Conservation (phyloP, 2,888 invertebrate genomes). For the Gryllus longicercus region DNA sequence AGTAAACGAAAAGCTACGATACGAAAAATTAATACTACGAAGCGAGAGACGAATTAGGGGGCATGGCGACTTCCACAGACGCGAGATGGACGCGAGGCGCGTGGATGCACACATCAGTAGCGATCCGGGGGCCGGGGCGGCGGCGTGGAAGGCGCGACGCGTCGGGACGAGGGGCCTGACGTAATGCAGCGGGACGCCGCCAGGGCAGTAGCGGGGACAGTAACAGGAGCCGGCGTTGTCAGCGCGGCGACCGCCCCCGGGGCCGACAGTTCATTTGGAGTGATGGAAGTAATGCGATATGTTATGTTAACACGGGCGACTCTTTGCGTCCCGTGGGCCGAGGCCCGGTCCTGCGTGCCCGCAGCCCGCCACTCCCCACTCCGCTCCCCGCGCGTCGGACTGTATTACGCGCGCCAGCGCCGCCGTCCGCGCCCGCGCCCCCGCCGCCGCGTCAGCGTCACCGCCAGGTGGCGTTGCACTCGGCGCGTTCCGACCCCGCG, state of each 20-base stretch:
- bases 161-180: neutral
- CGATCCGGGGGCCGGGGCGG: too few species aligned
- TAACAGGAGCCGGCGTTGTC: neutral
- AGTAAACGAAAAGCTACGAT: too few species aligned
- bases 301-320: constrained; percentile 6
- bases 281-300: constrained; percentile 17
- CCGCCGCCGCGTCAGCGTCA: too few species aligned
- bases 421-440: neutral
- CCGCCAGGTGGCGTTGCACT: too few species aligned
- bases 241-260: neutral
- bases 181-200: neutral
- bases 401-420: neutral
- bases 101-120: too few species aligned
- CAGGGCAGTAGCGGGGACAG: neutral
- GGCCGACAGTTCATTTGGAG: constrained; percentile 1
- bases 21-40: too few species aligned
- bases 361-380: neutral
- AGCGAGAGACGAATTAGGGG: too few species aligned
- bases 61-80: too few species aligned
- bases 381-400: neutral
- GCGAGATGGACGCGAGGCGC: too few species aligned
- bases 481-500: too few species aligned
- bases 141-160: too few species aligned
- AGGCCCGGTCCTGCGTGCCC: neutral
- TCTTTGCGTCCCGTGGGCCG: neutral